These are phyloP conservation scores for Pica pica DNA, from an alignment of 2,113 vertebrate species.

Conservation along the genomic window DNA sequence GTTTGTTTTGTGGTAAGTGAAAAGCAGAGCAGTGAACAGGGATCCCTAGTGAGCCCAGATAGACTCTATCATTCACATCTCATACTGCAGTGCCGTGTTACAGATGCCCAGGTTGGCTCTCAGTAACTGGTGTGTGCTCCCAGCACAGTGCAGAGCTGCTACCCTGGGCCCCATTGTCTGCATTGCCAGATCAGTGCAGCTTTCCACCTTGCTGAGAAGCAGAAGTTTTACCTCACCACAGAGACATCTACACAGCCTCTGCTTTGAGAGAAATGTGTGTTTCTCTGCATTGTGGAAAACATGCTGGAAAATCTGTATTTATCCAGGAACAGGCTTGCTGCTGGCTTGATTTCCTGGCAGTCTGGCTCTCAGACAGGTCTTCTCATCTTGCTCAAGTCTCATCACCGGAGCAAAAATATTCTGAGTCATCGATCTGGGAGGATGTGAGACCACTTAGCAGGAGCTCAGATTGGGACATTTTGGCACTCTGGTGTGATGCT, in stretches of 20 bases:
- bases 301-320: background rate
- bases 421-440: background rate
- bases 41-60: fast-evolving
- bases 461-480: background rate
- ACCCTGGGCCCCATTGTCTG: background rate
- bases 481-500: background rate
- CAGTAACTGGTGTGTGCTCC: background rate
- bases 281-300: background rate
- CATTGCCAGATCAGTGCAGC: background rate
- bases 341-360: background rate
- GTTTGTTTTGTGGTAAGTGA: background rate
- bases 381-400: background rate
- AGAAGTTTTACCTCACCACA: background rate
- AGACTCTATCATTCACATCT: background rate
- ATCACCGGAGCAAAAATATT: background rate
- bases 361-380: background rate
- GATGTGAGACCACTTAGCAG: background rate
- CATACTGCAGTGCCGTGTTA: background rate
- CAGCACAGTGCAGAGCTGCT: background rate
- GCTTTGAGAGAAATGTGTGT: background rate
- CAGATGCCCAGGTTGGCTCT: background rate
- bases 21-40: background rate
- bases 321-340: background rate
- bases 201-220: background rate
- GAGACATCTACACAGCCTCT: background rate